These are phyloP conservation scores for Rissa tridactyla DNA, from an alignment of 2,113 vertebrate genomes.

Conservation along the genomic window DNA sequence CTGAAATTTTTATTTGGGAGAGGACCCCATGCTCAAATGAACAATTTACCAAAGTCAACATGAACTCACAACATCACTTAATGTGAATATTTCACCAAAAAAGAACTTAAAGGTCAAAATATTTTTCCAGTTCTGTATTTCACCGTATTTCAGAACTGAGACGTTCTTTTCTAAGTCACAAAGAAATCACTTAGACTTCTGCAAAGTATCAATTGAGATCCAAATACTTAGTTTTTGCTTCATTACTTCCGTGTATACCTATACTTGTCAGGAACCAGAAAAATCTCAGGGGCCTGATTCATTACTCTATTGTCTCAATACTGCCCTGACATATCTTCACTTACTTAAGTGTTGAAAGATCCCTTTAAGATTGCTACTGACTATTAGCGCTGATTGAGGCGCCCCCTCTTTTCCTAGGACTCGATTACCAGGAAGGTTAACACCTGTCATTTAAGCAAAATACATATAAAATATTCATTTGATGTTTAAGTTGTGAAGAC, in stretches of 20 bases:
- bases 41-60: background rate
- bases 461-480: background rate
- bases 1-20: background rate
- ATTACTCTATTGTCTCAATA: background rate
- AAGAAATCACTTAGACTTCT: background rate
- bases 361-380: background rate
- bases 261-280: background rate
- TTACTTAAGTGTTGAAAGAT: background rate
- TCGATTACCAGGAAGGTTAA: background rate
- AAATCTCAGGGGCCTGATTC: background rate
- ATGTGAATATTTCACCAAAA: background rate
- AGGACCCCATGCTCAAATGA: background rate
- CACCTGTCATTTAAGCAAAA: background rate
- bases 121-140: background rate
- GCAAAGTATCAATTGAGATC: background rate
- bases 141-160: background rate
- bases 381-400: background rate
- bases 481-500: background rate
- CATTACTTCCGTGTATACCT: background rate
- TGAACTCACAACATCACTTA: background rate
- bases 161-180: background rate
- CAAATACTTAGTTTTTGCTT: background rate
- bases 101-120: background rate
- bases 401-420: background rate
- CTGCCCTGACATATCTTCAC: background rate